A percentile compares a stretch with the other conserved stretches of the same genome.
phyloP scores from a whole-genome alignment of 2,113 vertebrate species.

The Sinocyclocheilus grahami region DNA sequence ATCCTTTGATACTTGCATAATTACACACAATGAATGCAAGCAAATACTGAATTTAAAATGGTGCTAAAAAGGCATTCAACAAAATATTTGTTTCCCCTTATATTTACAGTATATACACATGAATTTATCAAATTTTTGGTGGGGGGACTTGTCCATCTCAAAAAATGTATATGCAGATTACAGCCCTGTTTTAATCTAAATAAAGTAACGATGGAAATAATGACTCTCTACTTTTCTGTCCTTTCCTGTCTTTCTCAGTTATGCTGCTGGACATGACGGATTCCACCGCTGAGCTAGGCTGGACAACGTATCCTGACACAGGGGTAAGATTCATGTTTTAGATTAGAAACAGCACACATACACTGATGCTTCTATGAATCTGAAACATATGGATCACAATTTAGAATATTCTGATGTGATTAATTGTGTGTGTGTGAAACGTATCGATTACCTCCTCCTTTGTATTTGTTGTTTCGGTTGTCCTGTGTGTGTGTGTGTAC shows the following conservation, averaged over 20 bases:
- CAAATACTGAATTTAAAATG: too few relatives aligned
- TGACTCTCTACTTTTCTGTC: not conserved
- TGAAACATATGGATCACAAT: too few relatives aligned
- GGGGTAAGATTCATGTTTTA: constrained; percentile 78
- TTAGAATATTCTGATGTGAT: not conserved
- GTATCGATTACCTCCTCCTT: too few relatives aligned
- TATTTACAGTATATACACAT: too few relatives aligned
- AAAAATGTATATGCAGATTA: not conserved
- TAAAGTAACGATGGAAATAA: not conserved
- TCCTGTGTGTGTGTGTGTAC: not conserved
- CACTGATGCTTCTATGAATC: not conserved
- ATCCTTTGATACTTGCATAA: too few relatives aligned
- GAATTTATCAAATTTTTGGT: too few relatives aligned
- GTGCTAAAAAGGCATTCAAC: too few relatives aligned
- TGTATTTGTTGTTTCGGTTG: not conserved
- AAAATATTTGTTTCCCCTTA: too few relatives aligned
- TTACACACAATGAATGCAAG: too few relatives aligned
- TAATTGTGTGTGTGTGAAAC: constrained; percentile 37
- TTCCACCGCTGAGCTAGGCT: constrained; percentile 94
- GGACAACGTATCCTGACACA: constrained; percentile 89
- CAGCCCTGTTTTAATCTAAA: not conserved
- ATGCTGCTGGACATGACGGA: constrained; percentile 94
- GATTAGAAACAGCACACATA: not conserved
- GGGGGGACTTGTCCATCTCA: too few relatives aligned
- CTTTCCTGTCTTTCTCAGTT: constrained; percentile 72